A percentile compares a stretch with the other conserved stretches of the same genome.
phyloP scores from a whole-genome alignment of 2,888 invertebrate species.

The Lepas anatifera region DNA sequence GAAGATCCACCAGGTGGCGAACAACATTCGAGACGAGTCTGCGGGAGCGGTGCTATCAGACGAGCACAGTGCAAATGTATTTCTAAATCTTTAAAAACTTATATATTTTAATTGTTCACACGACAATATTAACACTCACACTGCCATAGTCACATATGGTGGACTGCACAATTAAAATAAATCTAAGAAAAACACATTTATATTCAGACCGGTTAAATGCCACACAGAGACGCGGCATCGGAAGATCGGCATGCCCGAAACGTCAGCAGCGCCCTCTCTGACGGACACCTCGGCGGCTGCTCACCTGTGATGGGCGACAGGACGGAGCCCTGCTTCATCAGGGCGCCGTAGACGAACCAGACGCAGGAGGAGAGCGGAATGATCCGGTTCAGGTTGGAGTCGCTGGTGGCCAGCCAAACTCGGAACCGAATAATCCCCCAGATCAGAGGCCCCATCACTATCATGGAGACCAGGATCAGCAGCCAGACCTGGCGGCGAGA shows the following conservation, averaged over 20 bases:
- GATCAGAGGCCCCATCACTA: conserved; percentile 64
- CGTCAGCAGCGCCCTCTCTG: no score
- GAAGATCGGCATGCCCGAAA: no score
- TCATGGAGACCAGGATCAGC: conserved; percentile 54
- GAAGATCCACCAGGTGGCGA: conserved; percentile 87
- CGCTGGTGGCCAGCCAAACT: conserved; percentile 45
- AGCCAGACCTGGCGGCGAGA: conserved; percentile 44
- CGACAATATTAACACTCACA: no score
- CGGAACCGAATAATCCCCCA: conserved; percentile 47
- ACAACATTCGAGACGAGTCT: conserved; percentile 71
- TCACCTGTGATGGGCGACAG: conserved; percentile 67
- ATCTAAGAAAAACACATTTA: no score
- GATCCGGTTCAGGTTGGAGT: conserved; percentile 30
- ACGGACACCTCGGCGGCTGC: conserved; percentile 28
- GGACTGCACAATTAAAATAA: no score
- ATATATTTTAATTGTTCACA: no score
- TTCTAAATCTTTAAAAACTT: no score
- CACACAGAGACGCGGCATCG: no score
- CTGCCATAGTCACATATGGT: no score
- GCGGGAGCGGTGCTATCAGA: no score
- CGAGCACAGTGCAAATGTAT: no score
- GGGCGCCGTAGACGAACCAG: conserved; percentile 78
- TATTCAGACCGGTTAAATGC: no score
- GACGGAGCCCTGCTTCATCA: conserved; percentile 75
- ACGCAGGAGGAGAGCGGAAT: conserved; percentile 57